Evolutionary conservation across 1,140 invertebrate species (phyloP).

Genomic region (Cepaea nemoralis): DNA sequence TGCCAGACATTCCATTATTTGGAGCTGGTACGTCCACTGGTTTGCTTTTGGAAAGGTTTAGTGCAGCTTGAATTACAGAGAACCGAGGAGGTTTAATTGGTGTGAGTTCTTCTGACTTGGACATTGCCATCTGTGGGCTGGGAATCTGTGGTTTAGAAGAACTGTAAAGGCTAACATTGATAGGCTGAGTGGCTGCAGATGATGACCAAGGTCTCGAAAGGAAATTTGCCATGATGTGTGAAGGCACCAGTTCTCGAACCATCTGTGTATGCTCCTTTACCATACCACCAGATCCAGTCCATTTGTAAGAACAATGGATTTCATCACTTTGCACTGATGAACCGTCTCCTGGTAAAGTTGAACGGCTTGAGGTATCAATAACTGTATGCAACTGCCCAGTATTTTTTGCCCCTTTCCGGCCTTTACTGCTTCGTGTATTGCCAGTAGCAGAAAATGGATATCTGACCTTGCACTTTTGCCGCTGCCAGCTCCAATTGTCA

Average conservation of each 20-base stretch:
- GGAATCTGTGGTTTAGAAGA: neutral
- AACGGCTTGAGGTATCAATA: slow-evolving; percentile 1
- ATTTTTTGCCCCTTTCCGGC: neutral
- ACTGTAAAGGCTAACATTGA: neutral
- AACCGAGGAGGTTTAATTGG: neutral
- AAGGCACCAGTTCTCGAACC: slow-evolving; percentile 30
- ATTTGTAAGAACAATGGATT: slow-evolving; percentile 39
- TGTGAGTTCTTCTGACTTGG: neutral
- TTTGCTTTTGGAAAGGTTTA: slow-evolving; percentile 3
- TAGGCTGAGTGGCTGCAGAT: neutral
- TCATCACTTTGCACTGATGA: slow-evolving; percentile 8
- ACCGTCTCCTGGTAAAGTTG: neutral
- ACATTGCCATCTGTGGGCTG: neutral
- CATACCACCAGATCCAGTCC: slow-evolving; percentile 38
- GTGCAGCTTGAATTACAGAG: neutral
- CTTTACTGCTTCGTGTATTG: slow-evolving; percentile 16
- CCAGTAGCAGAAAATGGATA: slow-evolving; percentile 29
- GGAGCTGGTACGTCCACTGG: neutral
- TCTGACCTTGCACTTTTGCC: neutral
- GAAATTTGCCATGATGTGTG: slow-evolving; percentile 27
- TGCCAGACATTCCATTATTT: neutral
- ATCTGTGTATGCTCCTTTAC: slow-evolving; percentile 36
- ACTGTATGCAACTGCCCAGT: neutral
- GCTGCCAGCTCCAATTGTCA: neutral
- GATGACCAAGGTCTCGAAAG: neutral